phyloP scores from a whole-genome alignment of 2,888 invertebrate species.

The Caenorhabditis doughertyi region DNA sequence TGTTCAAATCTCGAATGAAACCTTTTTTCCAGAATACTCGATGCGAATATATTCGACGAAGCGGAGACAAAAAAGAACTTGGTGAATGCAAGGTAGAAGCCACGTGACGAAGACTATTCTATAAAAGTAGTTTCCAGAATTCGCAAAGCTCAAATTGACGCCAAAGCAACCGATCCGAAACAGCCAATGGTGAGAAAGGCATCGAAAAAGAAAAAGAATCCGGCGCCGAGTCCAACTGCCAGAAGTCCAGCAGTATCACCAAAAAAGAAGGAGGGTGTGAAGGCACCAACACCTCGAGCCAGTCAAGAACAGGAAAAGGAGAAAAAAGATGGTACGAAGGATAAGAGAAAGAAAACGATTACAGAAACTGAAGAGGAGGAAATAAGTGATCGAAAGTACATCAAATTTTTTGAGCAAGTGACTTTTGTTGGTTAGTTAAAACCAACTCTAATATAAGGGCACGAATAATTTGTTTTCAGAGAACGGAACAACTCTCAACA shows the following conservation, averaged over 20 bases:
- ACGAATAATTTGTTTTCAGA: too few species aligned
- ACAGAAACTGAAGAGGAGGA: constrained; percentile 19
- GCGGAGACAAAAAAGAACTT: constrained; percentile 11
- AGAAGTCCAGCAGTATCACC: too few species aligned
- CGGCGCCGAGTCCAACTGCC: too few species aligned
- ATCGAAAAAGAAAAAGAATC: constrained; percentile 18
- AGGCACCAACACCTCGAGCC: background rate
- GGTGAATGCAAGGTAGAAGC: constrained; percentile 3
- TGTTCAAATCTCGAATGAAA: background rate
- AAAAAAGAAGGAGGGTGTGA: background rate
- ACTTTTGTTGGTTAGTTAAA: constrained; percentile 1
- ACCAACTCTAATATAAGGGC: background rate
- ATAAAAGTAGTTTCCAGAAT: background rate
- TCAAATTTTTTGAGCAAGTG: constrained; percentile 16
- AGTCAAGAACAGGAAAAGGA: background rate
- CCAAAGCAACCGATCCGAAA: background rate
- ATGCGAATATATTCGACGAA: constrained; percentile 4
- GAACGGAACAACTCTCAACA: constrained; percentile 6
- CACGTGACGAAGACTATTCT: background rate
- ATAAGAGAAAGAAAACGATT: background rate
- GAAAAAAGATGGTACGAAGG: background rate
- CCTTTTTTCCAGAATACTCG: background rate
- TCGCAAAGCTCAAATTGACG: constrained; percentile 3
- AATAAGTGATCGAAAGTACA: background rate
- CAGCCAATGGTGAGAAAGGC: background rate